Evolutionary conservation across 2,113 vertebrate species (phyloP).

Genomic region (Crotalus viridis): DNA sequence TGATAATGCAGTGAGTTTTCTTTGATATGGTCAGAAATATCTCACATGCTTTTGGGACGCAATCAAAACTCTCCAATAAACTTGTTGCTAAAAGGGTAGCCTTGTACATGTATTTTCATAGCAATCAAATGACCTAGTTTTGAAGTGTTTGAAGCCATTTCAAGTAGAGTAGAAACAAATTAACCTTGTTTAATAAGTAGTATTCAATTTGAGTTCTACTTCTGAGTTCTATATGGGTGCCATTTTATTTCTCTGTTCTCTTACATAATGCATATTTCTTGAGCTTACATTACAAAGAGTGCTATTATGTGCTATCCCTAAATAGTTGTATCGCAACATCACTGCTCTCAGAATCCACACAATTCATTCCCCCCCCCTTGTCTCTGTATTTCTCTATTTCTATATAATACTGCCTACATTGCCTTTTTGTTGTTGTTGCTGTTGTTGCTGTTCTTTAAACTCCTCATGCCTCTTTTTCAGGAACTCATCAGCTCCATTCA

Average conservation of each 20-base stretch:
- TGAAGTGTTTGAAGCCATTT: conserved; percentile 69
- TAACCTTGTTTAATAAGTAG: conserved; percentile 69
- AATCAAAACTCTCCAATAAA: conserved; percentile 64
- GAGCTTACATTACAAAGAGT: conserved; percentile 22
- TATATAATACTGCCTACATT: background rate
- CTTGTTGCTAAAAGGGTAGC: conserved; percentile 59
- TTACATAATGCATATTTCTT: background rate
- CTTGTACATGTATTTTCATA: conserved; percentile 56
- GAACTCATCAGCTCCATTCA: background rate
- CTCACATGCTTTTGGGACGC: conserved; percentile 64
- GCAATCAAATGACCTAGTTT: conserved; percentile 67
- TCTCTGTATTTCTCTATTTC: background rate
- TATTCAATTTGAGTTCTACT: conserved; percentile 66
- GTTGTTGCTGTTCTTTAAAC: background rate
- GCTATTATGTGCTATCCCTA: background rate
- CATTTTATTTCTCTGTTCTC: conserved; percentile 40
- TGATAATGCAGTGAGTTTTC: conserved; percentile 65
- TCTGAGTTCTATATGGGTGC: background rate
- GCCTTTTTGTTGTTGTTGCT: background rate
- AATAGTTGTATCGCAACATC: background rate
- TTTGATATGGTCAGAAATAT: conserved; percentile 74
- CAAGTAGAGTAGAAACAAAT: conserved; percentile 66
- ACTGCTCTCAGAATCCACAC: background rate
- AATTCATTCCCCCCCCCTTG: background rate
- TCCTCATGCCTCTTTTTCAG: background rate